Conservation (phyloP, 2,888 invertebrate genomes). For the Ochropacha duplaris region DNA sequence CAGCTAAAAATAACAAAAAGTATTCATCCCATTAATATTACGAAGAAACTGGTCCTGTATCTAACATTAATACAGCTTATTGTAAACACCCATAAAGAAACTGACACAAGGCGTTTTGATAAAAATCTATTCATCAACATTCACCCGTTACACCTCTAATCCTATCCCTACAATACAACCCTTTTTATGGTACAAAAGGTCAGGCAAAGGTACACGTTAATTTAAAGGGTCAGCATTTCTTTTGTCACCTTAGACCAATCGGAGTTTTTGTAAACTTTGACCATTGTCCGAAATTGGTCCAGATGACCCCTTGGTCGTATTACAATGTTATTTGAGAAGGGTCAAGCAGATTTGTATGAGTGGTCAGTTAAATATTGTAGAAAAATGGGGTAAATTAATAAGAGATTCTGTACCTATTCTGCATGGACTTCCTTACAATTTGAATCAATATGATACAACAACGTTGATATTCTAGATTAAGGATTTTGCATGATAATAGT, state of each 20-base stretch:
- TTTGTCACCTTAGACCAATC: conserved; percentile 66
- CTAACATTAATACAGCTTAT: conserved; percentile 23
- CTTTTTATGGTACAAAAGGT: conserved; percentile 49
- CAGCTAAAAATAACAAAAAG: no score
- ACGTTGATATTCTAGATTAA: no score
- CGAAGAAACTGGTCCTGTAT: background rate
- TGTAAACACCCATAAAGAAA: conserved; percentile 31
- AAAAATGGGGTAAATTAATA: background rate
- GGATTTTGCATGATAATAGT: background rate
- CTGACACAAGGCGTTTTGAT: conserved; percentile 18
- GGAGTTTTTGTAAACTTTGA: conserved; percentile 56
- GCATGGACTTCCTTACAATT: no score
- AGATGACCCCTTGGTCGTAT: conserved; percentile 72
- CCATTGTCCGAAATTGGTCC: conserved; percentile 69
- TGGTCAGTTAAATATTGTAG: conserved; percentile 33
- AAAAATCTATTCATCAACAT: conserved; percentile 33
- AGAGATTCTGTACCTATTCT: background rate
- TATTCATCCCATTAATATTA: background rate
- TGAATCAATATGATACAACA: no score
- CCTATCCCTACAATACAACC: conserved; percentile 47
- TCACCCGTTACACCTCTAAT: conserved; percentile 58
- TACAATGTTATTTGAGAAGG: conserved; percentile 58
- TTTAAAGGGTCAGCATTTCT: conserved; percentile 56
- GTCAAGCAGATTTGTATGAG: conserved; percentile 55
- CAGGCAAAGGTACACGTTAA: conserved; percentile 45